These are phyloP conservation scores for Heliconius ismenius DNA, from an alignment of 2,888 invertebrate species.

Conservation along the genomic window DNA sequence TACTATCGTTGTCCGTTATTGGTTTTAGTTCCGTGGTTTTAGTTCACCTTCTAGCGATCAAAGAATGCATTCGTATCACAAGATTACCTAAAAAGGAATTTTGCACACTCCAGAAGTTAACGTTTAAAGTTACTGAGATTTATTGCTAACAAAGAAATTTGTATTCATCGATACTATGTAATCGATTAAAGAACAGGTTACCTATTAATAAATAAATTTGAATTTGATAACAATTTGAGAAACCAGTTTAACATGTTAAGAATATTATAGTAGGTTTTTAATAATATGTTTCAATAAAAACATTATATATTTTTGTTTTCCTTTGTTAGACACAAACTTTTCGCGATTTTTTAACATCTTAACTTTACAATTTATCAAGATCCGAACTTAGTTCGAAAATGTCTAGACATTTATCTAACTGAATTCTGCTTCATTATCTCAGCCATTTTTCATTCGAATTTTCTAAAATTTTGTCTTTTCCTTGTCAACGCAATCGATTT, in stretches of 20 bases:
- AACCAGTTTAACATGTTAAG: background rate
- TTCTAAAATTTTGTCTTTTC: constrained; percentile 26
- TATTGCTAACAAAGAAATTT: background rate
- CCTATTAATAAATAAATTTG: constrained; percentile 1
- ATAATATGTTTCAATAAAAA: background rate
- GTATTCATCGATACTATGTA: background rate
- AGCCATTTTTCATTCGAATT: constrained; percentile 23
- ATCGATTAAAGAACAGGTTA: constrained; percentile 2
- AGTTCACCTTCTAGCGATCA: constrained; percentile 35
- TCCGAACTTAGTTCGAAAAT: background rate
- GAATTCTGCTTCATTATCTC: constrained; percentile 15
- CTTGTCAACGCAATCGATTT: constrained; percentile 46
- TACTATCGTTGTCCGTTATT: constrained; percentile 30
- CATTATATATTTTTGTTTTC: too few relatives aligned
- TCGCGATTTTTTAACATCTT: too few relatives aligned
- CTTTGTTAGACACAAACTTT: too few relatives aligned
- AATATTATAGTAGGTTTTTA: background rate
- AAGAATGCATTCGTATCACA: constrained; percentile 9
- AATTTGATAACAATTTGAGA: constrained; percentile 1
- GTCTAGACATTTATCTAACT: constrained; percentile 21
- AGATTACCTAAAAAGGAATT: background rate
- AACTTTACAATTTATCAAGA: constrained; percentile 3
- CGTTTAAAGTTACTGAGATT: background rate
- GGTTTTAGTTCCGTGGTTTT: constrained; percentile 39
- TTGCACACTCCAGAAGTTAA: background rate